Evolutionary conservation across 2,113 vertebrate genomes (phyloP), one percentile per base, ranked within the genome.

Genomic region (Anoura caudifer): DNA sequence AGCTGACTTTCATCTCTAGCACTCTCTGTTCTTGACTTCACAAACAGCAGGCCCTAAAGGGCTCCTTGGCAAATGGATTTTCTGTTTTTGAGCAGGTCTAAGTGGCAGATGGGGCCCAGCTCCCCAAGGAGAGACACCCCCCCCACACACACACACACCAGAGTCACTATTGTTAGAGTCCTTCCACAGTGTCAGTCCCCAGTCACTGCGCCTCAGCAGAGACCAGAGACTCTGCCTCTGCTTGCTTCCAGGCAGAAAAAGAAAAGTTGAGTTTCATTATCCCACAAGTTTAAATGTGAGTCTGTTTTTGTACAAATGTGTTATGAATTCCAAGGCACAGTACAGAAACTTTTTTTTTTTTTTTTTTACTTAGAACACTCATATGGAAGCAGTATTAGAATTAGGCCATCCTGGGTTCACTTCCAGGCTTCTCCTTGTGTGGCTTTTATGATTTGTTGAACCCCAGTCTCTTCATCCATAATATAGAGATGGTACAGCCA

Each of bases 11-110:
- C 15, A 41, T 90, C 67, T 82, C n/a, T n/a, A 76, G 26, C 7
- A 10, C 7, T 93, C 26, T 88, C n/a, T 95, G 17, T 77, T 69
- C 90, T 83, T 83, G 22, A 82, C 83, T 94, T 95, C 38, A 79
- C 65, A 95, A 93, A 82, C 38, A 95, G 73, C 73, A 82, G n/a
- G 47, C 83, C 61, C 36, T 83, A 67, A 95, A 89, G 52, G 63
- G 36, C 75, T 89, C 50, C 61, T 45, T 92, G 88, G 90, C 87
- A 97, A 96, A 96, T 93, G 93, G 90, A 92, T 95, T 97, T 96
- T 97, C 80, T 94, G 69, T 96, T 90, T 95, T 56, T 20, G 80
- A 87, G 41, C 83, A 75, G 80, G 89, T 90, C 90, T 87, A 83
- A 95, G 90, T 95, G 80, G 54, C 96, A 97, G 96, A 96, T 95